Base-by-base conservation (phyloP, 2,797 vertebrate genomes). In the Pyrocephalus nanus region DNA sequence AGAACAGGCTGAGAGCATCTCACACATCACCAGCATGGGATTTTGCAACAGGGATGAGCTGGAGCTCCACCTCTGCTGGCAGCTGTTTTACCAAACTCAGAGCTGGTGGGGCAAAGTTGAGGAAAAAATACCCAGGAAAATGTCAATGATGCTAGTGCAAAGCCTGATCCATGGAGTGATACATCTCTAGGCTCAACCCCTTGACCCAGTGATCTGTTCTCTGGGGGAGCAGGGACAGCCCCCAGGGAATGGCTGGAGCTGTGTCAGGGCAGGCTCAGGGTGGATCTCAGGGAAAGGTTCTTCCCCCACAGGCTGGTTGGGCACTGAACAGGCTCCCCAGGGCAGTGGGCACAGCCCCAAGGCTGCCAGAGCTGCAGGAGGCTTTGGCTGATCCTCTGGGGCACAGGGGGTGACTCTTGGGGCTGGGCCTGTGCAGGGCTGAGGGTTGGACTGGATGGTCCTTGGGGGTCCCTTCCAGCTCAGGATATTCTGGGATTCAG, bases 31-130 rank as follows among this genome's bases (percentile, higher is more conserved):
- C 38, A 12, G 34, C 29, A 36, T 1, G 14, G 36, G 38, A 29
- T 85, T 95, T 95, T 89, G 78, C 77, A 94, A 82, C 61, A 51
- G 47, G n/a, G 36, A 30, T 58, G 75, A 95, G 81, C 60, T 86
- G 66, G n/a, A 83, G 54, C 77, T 92, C 66, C 92, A 21, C 73
- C 83, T 76, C 84, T 83, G 67, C 64, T 73, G 72, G 88, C 45
- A 87, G 74, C 54, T 87, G 40, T 38, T 81, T 47, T 32, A 61
- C 42, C 42, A 21, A 86, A 34, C 5, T 21, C 48, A 66, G 43
- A 22, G 1, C 42, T 60, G 19, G 5, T 21, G 34, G 48, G 53
- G 29, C 19, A 70, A 62, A 32, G 17, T 8, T 45, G 55, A 16
- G 40, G 3, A 5, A 38, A 70, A 53, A 70, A 19, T 1, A 15